Percentiles rank a stretch among this genome's conserved stretches.
Evolutionary conservation across 2,888 invertebrate genomes (phyloP).

Genomic region (Antitype chi): DNA sequence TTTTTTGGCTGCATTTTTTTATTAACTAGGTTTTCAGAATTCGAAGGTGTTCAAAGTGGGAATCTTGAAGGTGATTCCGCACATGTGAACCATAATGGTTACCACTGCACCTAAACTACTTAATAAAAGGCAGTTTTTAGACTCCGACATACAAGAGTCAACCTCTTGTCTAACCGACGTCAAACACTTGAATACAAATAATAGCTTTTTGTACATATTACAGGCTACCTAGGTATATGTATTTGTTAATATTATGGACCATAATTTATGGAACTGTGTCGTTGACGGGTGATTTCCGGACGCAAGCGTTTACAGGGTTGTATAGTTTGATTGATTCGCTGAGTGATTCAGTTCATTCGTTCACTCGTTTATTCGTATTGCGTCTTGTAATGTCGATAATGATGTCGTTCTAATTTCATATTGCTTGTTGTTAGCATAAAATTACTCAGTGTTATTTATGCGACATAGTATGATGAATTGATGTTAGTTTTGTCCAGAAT

Average conservation of each 20-base stretch:
- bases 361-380: slow-evolving; percentile 40
- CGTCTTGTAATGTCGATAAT: slow-evolving; percentile 35
- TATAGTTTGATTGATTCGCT: slow-evolving; percentile 52
- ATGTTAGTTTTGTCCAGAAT: neutral
- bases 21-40: neutral
- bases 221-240: neutral
- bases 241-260: slow-evolving; percentile 37
- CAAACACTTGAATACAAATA: neutral
- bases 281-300: slow-evolving; percentile 67
- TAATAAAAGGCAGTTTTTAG: too few relatives aligned
- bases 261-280: slow-evolving; percentile 52
- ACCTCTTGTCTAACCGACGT: neutral
- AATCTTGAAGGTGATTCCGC: too few relatives aligned
- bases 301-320: slow-evolving; percentile 55
- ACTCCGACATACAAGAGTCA: neutral
- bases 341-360: slow-evolving; percentile 48
- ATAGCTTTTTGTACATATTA: slow-evolving; percentile 23
- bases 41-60: too few relatives aligned
- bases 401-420: slow-evolving; percentile 26
- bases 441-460: slow-evolving; percentile 24
- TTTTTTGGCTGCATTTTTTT: neutral
- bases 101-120: too few relatives aligned
- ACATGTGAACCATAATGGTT: too few relatives aligned
- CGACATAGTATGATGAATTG: slow-evolving; percentile 19
- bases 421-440: slow-evolving; percentile 42